Evolutionary conservation across 2,888 invertebrate species (phyloP).

Genomic region (Scaptomyza tumidula): DNA sequence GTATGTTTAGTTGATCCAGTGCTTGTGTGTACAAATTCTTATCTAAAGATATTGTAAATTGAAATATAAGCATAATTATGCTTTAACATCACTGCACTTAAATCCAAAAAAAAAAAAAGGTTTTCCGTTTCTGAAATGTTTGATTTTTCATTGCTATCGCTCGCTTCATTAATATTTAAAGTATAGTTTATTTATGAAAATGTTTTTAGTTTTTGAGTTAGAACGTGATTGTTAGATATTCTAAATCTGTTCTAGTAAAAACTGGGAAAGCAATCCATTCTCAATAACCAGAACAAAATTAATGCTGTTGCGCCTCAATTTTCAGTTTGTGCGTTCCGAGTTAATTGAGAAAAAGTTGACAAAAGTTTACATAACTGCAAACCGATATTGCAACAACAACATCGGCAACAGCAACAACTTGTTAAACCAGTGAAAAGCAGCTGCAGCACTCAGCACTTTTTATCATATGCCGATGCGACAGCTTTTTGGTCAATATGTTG

Average conservation of each 20-base stretch:
- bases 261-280: conserved; percentile 2
- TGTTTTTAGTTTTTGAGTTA: too few species aligned
- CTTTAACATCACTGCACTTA: not conserved
- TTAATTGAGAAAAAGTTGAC: too few species aligned
- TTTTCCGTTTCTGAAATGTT: not conserved
- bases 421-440: conserved; percentile 60
- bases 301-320: conserved; percentile 19
- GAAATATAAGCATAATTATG: conserved; percentile 17
- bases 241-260: too few species aligned
- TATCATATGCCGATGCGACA: conserved; percentile 50
- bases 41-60: conserved; percentile 17
- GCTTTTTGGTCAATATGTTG: conserved; percentile 55
- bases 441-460: conserved; percentile 55
- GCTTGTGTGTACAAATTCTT: not conserved
- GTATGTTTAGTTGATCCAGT: conserved; percentile 1
- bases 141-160: too few species aligned
- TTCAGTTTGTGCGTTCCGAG: conserved; percentile 52
- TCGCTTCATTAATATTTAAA: too few species aligned
- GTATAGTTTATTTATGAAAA: too few species aligned
- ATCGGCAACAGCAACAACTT: conserved; percentile 59
- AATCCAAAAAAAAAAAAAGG: not conserved
- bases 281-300: conserved; percentile 40
- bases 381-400: conserved; percentile 64
- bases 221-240: too few species aligned
- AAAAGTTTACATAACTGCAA: too few species aligned